Base-by-base conservation (phyloP, 2,113 vertebrate genomes). In the Antennarius striatus region DNA sequence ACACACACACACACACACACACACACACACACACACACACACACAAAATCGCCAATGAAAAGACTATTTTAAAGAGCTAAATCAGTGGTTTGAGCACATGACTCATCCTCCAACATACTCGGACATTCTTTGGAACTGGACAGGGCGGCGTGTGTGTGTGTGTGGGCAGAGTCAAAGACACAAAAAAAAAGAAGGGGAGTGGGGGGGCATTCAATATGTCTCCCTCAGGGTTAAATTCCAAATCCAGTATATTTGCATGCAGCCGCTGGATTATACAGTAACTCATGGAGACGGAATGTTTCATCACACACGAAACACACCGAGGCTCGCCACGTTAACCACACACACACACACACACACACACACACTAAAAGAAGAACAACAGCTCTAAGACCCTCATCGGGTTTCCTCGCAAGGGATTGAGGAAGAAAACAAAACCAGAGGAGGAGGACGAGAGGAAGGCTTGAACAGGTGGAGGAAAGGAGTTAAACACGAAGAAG, bases 301-400 rank as follows among this genome's bases (percentile, higher is more conserved):
- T 78, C 47, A 7, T 63, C 65, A 69, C 71, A 68, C 51, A 54
- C 67, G 73, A 63, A 61, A 71, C 66, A 56, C 66, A 77, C 71
- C 77, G 86, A 82, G 57, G 49, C 68, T 36, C 10, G n/a, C 76
- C 84, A 88, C 75, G 77, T 87, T 83, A 86, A 86, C 15, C 12
- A 28, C 65, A 22, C 55, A 42, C 17, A 22, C 22, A 22, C 22
- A 22, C 22, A 22, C 22, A 22, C 22, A 22, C 22, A 22, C 22
- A 22, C 22, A 22, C 22, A 22, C 22, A 22, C 22, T 22, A 2
- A 1, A 22, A 22, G 51, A 10, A 58, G n/a, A n/a, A 71, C 11
- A 70, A 69, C 69, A 68, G 45, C 29, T 56, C 68, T 60, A 81
- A 84, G 64, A 78, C 56, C 53, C 48, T 76, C 62, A 75, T 83